Base-by-base conservation (phyloP, 2,113 vertebrate genomes). In the Petromus typicus region DNA sequence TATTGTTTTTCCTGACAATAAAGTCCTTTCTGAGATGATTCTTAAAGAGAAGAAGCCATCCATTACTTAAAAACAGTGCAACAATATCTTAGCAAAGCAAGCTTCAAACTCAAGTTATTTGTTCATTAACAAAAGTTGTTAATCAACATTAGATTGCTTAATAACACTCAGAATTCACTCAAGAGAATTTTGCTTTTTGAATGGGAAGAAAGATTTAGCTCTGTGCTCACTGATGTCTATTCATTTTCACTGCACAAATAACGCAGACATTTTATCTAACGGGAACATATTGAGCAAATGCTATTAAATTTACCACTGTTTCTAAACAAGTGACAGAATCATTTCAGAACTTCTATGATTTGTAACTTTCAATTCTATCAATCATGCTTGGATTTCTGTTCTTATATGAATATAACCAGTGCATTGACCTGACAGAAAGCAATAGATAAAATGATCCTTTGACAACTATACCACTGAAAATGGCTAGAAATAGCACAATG, bases 121-220 rank as follows among this genome's bases (percentile, higher is more conserved):
- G 14, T 76, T 95, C 51, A 96, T 71, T 93, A 56, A 81, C 66
- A 76, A 95, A 81, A 5, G 34, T 34, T 57, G 11, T 59, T 89
- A 61, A 66, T 80, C 37, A 79, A 43, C 40, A 67, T 11, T 81
- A 3, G 37, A 59, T 78, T 86, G 12, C 25, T 93, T 78, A 54
- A 37, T 40, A 91, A 23, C 45, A 34, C 14, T 80, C 48, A 86
- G 18, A 43, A 78, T 56, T 14, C 20, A 56, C 5, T 40, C 56
- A 25, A 86, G 18, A 17, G 12, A 69, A 51, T 87, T 48, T 25
- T 25, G 17, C n/a, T 45, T 75, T 30, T 30, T 81, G 76, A 81
- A 59, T 37, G 85, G 12, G 48, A 80, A 80, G 9, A 76, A 61
- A 12, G 45, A 11, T 64, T 73, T 73, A 73, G 5, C 30, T 69